Base-by-base conservation (phyloP, 1,140 invertebrate genomes). In the Drosophila kikkawai region DNA sequence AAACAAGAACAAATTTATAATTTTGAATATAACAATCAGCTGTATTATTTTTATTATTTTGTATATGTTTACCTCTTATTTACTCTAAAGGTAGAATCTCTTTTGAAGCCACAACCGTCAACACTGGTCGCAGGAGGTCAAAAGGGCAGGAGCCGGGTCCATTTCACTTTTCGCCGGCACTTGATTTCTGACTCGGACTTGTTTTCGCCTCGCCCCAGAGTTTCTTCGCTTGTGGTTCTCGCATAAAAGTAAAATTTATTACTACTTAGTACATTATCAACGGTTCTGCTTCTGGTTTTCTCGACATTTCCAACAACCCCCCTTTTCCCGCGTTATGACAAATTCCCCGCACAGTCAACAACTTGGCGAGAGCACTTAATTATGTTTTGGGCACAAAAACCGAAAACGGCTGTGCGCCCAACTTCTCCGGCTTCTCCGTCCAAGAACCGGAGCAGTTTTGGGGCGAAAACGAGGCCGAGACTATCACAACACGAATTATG, bases 191-290 rank as follows among this genome's bases (percentile, higher is more conserved):
- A 57, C 32, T 65, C 61, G 39, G 61, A 59, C 39, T 88, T 84
- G 64, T 75, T 80, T 87, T 86, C 51, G 59, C 57, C 58, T 56
- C 68, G 56, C 42, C 45, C 44, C 64, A 50, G 45, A 65, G 50
- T 77, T 85, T 86, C 75, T 82, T 81, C 42, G 73, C 76, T 76
- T 75, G 47, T 71, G 75, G 80, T 77, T 81, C 73, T 70, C 50
- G 76, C 71, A 61, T 88, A 90, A 90, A 90, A 90, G 85, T 90
- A 90, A 90, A 90, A 90, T 90, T 90, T 90, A 90, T 90, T 76
- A 73, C 85, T 73, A 67, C 75, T 90, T 90, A 79, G 86, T 85
- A 73, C 75, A 84, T 79, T 79, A 90, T 81, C 73, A 88, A 79
- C 85, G 65, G 73, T 68, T 79, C 39, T 53, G 56, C 53, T 60